phyloP scores from a whole-genome alignment of 53 echinoderm and acorn worm genomes.

The Holothuria leucospilota region DNA sequence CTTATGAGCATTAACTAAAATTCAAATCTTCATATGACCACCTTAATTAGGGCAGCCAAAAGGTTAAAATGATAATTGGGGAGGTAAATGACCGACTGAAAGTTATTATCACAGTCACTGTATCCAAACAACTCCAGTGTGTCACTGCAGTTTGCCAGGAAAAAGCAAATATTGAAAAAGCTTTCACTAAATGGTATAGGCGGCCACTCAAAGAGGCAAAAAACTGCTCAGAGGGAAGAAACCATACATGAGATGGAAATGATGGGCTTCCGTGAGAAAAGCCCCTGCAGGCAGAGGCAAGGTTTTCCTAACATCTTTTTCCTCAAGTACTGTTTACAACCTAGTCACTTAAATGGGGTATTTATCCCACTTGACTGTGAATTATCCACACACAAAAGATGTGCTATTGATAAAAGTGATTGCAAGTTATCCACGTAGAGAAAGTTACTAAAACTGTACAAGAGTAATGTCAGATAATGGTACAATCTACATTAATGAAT shows the following conservation, averaged over 20 bases:
- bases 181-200: conserved; percentile 27
- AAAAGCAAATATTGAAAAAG: conserved; percentile 45
- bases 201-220: conserved; percentile 43
- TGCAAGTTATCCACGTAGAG: too few species aligned
- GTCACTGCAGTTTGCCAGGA: conserved; percentile 5
- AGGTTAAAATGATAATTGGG: conserved; percentile 28
- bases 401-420: too few species aligned
- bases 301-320: conserved; percentile 19
- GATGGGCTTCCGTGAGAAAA: conserved; percentile 19
- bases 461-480: too few species aligned
- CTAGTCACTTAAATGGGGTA: conserved; percentile 26
- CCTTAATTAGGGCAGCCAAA: conserved; percentile 26
- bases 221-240: conserved; percentile 33
- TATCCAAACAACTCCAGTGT: conserved; percentile 37
- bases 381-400: conserved; percentile 22
- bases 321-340: conserved; percentile 26
- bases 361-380: conserved; percentile 38
- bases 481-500: too few species aligned
- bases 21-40: neutral
- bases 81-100: conserved; percentile 37
- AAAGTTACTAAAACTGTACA: too few species aligned
- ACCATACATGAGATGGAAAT: conserved; percentile 28
- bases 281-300: conserved; percentile 26
- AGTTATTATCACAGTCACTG: conserved; percentile 11
- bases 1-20: too few species aligned